A percentile compares a stretch with the other conserved stretches of the same genome.
These are phyloP conservation scores for Avahi laniger DNA, from an alignment of 2,797 vertebrate species.

Conservation along the genomic window DNA sequence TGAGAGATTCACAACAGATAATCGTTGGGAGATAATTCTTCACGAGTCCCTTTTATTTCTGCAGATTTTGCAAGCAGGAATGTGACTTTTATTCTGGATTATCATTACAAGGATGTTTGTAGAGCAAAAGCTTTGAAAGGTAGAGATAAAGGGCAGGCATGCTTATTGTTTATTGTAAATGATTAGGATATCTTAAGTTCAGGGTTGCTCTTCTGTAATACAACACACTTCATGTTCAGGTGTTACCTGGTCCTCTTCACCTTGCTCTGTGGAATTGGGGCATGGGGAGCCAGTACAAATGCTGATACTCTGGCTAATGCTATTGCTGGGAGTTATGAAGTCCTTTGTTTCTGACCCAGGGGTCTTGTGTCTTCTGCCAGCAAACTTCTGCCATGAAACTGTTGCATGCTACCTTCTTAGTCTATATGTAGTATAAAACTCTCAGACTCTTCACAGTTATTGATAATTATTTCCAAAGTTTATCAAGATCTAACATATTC, in stretches of 20 bases:
- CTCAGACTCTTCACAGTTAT: not conserved
- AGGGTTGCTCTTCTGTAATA: not conserved
- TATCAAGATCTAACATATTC: not conserved
- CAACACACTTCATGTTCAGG: not conserved
- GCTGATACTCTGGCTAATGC: not conserved
- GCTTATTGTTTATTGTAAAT: not conserved
- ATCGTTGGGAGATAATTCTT: not conserved
- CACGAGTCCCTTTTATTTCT: not conserved
- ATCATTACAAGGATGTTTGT: not conserved
- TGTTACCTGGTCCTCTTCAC: not conserved
- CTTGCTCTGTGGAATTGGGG: not conserved
- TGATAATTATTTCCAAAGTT: constrained; percentile 7
- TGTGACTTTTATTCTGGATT: not conserved
- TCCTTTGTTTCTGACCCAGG: not conserved
- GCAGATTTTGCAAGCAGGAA: not conserved
- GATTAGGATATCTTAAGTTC: not conserved
- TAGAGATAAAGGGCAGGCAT: not conserved
- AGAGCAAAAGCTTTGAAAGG: not conserved
- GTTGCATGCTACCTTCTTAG: not conserved
- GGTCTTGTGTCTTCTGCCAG: not conserved
- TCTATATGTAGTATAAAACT: not conserved
- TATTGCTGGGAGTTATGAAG: not conserved
- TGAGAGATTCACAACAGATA: not conserved
- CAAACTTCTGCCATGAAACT: not conserved
- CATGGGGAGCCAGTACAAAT: not conserved